A percentile compares a stretch with the other conserved stretches of the same genome.
Evolutionary conservation across 2,888 invertebrate species (phyloP).

Genomic region (Agrotis segetum): DNA sequence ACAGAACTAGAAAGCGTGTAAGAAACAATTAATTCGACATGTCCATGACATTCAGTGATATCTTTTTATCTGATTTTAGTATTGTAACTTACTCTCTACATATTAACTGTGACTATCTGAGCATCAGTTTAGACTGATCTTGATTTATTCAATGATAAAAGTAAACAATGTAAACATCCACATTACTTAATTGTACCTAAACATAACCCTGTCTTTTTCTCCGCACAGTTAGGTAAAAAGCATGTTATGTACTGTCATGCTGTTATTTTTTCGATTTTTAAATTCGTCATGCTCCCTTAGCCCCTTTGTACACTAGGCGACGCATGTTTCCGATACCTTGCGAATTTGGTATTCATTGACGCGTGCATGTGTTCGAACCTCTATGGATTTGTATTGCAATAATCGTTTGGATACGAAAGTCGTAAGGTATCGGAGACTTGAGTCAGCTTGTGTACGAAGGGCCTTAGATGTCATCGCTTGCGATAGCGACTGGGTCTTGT

Average conservation of each 20-base stretch:
- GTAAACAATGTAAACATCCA: too few species aligned
- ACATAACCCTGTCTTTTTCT: neutral
- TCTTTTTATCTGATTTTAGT: slow-evolving; percentile 51
- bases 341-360: too few species aligned
- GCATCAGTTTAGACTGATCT: slow-evolving; percentile 23
- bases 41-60: slow-evolving; percentile 67
- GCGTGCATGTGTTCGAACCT: too few species aligned
- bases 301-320: too few species aligned
- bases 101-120: slow-evolving; percentile 62
- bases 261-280: neutral
- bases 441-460: too few species aligned
- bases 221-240: neutral
- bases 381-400: too few species aligned
- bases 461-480: too few species aligned
- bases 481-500: too few species aligned
- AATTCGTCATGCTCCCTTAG: too few species aligned
- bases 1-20: slow-evolving; percentile 80
- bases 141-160: neutral
- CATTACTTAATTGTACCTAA: neutral
- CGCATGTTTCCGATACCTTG: too few species aligned
- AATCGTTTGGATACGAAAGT: too few species aligned
- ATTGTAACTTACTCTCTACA: slow-evolving; percentile 54
- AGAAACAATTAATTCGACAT: slow-evolving; percentile 76
- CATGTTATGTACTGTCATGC: neutral
- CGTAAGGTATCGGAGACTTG: too few species aligned